Base-by-base conservation (phyloP, 2,888 invertebrate species). In the Ophion slaviceki region DNA sequence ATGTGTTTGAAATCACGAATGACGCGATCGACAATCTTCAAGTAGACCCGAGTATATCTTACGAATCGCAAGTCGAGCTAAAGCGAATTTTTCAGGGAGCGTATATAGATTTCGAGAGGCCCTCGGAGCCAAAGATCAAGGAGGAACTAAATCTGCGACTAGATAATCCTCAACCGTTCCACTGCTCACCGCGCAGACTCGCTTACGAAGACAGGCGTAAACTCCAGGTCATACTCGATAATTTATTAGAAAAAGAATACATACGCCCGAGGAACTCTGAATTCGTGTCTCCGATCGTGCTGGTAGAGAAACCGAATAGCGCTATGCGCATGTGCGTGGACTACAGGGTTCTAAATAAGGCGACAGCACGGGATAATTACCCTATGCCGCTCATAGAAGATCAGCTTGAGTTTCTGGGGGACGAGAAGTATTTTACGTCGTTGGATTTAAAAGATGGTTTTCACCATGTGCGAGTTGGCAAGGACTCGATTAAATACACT, bases 381-480 rank as follows among this genome's bases (percentile, higher is more conserved):
- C 84, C 86, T 0, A n/a, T 84, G 4, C 87, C 88, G 8, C 6
- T 82, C 4, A 87, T 87, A 11, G 87, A 88, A 8, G 87, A 87
- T 61, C 82, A 84, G 45, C 20, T 85, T 1, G 68, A 72, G 7
- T 17, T 53, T 11, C n/a, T 87, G 45, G 11, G 74, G 10, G 76
- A 57, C 2, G 81, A 81, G 11, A 45, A 32, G 8, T 81, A 32
- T 32, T 32, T 32, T 2, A 32, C 32, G 32, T 32, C 3, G 32
- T 32, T 32, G 32, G 32, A 32, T 32, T 32, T 32, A 32, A 32
- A 32, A 32, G 32, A 32, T 32, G 32, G 32, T 32, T 32, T 32
- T 32, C 32, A 32, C 32, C 32, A 32, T 32, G 32, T 32, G 32
- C 32, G 32, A 32, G 32, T 32, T 32, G 32, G 32, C 32, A 32